Evolutionary conservation across 2,113 vertebrate species (phyloP).

Genomic region (Perccottus glenii): DNA sequence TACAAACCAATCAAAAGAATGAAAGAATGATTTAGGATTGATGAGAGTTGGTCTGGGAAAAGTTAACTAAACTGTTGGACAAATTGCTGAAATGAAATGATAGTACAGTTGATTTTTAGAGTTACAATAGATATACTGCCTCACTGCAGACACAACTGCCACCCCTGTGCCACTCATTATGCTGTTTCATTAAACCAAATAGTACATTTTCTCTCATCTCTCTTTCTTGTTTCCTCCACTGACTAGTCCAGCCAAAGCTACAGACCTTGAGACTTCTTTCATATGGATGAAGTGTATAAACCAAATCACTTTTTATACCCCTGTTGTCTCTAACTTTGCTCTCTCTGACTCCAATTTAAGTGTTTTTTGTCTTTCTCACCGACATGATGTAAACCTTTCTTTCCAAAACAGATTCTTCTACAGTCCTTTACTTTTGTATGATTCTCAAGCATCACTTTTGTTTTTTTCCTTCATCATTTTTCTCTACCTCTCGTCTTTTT

Average conservation of each 20-base stretch:
- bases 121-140: too few species aligned
- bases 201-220: not conserved
- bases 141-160: not conserved
- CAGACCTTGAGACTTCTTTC: too few species aligned
- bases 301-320: not conserved
- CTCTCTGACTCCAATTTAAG: not conserved
- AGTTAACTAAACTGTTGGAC: too few species aligned
- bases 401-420: constrained; percentile 10
- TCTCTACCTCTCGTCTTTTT: constrained; percentile 1
- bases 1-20: too few species aligned
- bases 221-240: not conserved
- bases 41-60: too few species aligned
- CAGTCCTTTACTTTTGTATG: not conserved
- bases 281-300: too few species aligned
- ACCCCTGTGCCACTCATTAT: not conserved
- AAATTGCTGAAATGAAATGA: too few species aligned
- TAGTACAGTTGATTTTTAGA: too few species aligned
- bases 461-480: not conserved
- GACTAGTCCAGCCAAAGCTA: constrained; percentile 3
- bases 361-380: not conserved
- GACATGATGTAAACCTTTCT: constrained; percentile 6
- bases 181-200: not conserved
- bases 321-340: not conserved
- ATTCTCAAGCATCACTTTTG: constrained; percentile 11
- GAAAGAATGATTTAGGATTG: too few species aligned